Percentiles rank a stretch among this genome's conserved stretches.
These are phyloP conservation scores for Halictus quadricinctus DNA, from an alignment of 2,888 invertebrate species.

Conservation along the genomic window DNA sequence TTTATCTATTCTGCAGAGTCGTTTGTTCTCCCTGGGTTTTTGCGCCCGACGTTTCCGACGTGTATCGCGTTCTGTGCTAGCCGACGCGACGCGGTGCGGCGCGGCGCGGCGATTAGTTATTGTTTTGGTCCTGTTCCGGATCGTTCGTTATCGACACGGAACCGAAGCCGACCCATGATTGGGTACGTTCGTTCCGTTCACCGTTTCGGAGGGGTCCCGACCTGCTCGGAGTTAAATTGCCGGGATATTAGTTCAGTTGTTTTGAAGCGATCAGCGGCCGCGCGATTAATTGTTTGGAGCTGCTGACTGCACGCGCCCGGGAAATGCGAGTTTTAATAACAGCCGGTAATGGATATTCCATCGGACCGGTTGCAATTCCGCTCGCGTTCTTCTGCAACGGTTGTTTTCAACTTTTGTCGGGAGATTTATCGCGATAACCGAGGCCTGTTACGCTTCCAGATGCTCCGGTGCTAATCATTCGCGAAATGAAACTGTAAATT, in stretches of 20 bases:
- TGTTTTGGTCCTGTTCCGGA: background rate
- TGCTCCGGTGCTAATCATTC: background rate
- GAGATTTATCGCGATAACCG: background rate
- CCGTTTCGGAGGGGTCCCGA: background rate
- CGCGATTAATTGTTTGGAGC: slow-evolving; percentile 17
- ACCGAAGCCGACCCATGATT: slow-evolving; percentile 1
- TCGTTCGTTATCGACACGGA: slow-evolving; percentile 10
- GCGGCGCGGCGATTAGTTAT: slow-evolving; percentile 18
- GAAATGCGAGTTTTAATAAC: slow-evolving; percentile 4
- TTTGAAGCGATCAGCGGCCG: slow-evolving; percentile 19
- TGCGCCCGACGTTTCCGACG: background rate
- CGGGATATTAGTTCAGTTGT: slow-evolving; percentile 21
- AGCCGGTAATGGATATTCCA: background rate
- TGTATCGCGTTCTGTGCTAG: background rate
- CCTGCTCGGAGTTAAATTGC: background rate
- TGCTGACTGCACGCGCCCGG: background rate
- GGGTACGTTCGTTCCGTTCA: background rate
- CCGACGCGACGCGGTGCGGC: background rate
- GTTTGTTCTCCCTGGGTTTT: background rate
- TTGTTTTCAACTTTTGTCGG: background rate
- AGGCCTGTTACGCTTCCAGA: background rate
- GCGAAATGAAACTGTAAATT: background rate
- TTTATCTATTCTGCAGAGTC: slow-evolving; percentile 2
- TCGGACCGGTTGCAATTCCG: background rate
- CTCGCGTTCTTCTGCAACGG: background rate